These are phyloP conservation scores for Panagrolaimus sp. DNA, from an alignment of 1,140 invertebrate genomes.

Conservation along the genomic window DNA sequence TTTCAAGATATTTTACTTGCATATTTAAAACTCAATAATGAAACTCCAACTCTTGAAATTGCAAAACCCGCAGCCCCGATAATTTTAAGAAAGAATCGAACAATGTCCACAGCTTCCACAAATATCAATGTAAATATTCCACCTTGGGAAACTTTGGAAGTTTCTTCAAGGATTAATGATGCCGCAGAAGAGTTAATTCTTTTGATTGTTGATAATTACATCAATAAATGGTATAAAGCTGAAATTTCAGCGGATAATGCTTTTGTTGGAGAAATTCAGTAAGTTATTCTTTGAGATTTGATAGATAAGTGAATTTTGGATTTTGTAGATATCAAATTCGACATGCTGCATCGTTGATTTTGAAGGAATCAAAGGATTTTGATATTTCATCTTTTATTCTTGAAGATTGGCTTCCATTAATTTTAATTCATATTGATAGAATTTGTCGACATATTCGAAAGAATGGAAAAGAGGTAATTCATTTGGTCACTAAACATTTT, in stretches of 20 bases:
- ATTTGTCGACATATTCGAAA: slow-evolving; percentile 23
- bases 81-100: too few species aligned
- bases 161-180: slow-evolving; percentile 25
- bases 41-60: too few species aligned
- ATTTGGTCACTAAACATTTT: too few species aligned
- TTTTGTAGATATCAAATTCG: slow-evolving; percentile 40
- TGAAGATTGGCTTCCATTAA: slow-evolving; percentile 34
- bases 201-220: slow-evolving; percentile 33
- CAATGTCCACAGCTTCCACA: too few species aligned
- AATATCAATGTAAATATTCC: not conserved
- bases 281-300: not conserved
- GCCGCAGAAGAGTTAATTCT: slow-evolving; percentile 40
- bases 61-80: too few species aligned
- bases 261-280: slow-evolving; percentile 40
- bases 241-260: slow-evolving; percentile 42
- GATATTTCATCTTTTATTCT: slow-evolving; percentile 32
- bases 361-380: slow-evolving; percentile 24
- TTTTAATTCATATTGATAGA: slow-evolving; percentile 37
- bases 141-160: slow-evolving; percentile 20
- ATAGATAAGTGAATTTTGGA: not conserved
- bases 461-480: not conserved
- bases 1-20: too few species aligned
- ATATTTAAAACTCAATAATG: too few species aligned
- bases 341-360: slow-evolving; percentile 30
- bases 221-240: slow-evolving; percentile 40